phyloP scores from a whole-genome alignment of 2,888 invertebrate genomes.

The Melinaea marsaeus region DNA sequence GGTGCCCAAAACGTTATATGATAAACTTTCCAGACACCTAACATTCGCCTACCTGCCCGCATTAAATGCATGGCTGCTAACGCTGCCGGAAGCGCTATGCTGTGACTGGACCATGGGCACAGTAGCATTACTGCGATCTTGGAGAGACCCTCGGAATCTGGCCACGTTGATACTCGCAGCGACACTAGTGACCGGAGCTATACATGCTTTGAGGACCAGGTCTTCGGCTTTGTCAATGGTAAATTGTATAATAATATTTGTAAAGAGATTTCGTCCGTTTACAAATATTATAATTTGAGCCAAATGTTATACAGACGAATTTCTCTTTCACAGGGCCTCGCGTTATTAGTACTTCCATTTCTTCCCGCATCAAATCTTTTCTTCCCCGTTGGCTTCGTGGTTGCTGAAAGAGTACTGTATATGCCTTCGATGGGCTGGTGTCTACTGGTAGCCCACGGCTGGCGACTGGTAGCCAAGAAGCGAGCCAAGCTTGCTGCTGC shows the following conservation, averaged over 20 bases:
- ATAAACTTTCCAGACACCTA: conserved; percentile 80
- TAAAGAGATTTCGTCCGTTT: no score
- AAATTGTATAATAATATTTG: conserved; percentile 24
- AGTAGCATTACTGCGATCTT: conserved; percentile 88
- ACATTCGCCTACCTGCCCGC: conserved; percentile 96
- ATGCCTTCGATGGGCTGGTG: conserved; percentile 99
- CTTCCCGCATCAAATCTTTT: conserved; percentile 97
- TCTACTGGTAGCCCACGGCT: conserved; percentile 92
- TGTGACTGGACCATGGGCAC: conserved; percentile 99
- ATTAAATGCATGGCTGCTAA: conserved; percentile 92
- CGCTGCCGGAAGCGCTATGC: conserved; percentile 93
- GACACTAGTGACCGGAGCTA: conserved; percentile 77
- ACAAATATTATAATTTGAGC: no score
- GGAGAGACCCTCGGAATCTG: conserved; percentile 88
- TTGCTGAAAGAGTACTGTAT: conserved; percentile 96
- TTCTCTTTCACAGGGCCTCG: conserved; percentile 82
- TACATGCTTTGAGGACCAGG: conserved; percentile 64
- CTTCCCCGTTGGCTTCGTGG: conserved; percentile 98
- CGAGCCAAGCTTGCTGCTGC: conserved; percentile 82
- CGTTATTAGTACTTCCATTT: conserved; percentile 93
- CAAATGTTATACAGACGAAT: neutral
- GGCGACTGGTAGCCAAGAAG: conserved; percentile 82
- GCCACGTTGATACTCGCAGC: conserved; percentile 84
- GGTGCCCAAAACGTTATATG: neutral
- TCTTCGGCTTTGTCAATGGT: conserved; percentile 73